Base-by-base conservation (phyloP, 2,888 invertebrate species). In the Pycnomerus fuliginosus region DNA sequence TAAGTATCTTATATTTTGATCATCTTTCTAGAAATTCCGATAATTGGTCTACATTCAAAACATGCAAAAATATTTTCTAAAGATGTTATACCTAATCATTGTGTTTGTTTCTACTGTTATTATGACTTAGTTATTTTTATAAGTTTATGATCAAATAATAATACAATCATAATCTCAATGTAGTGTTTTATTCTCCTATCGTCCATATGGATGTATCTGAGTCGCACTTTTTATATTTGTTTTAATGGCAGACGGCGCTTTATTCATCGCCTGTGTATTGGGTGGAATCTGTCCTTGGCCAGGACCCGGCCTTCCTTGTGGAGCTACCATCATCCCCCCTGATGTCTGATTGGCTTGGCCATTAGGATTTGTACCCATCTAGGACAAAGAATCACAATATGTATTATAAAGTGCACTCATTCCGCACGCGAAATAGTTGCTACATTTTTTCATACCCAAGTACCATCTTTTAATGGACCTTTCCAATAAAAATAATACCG, bases 191-290 rank as follows among this genome's bases (percentile, higher is more conserved):
- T 33, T 22, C 23, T n/a, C 8, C 72, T 74, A 82, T 69, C 86
- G 78, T 62, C 83, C 83, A 65, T 92, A 93, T 1, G 91, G 90
- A 75, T 93, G 91, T 53, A 91, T 88, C 73, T 90, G 88, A 50
- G 86, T 83, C 2, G 91, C 93, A 41, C 92, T 86, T 72, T 93
- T 93, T 50, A 94, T 93, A 67, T 93, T 93, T 0, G 93, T 93
- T 69, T 94, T 94, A 53, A 94, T 91, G 15, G 89, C 84, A 37
- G 91, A 89, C 1, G 92, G 92, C 10, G 90, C 88, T 74, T 93
- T 93, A 22, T 84, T 85, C 76, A 90, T 83, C 30, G 75, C 73
- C 49, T 76, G 76, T 0, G 83, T 70, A 4, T 77, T 78, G 31
- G 83, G 79, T 7, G 83, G 76, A 1, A 82, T 74, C 1, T 78